phyloP scores from a whole-genome alignment of 2,113 vertebrate species.

The Brienomyrus longianalis region DNA sequence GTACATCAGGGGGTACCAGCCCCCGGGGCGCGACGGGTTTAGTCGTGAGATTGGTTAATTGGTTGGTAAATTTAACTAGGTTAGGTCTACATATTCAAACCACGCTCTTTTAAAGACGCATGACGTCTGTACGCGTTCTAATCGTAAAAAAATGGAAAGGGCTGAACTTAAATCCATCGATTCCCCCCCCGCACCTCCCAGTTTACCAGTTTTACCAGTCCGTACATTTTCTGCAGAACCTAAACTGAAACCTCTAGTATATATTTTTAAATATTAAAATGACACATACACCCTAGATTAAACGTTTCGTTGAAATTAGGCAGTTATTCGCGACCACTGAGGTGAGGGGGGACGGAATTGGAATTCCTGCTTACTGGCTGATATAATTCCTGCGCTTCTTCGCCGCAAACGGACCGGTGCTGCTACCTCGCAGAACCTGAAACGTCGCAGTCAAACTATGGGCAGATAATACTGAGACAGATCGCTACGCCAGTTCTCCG shows the following conservation, averaged over 20 bases:
- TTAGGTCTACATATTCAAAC: not conserved
- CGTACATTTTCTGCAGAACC: not conserved
- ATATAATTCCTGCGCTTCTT: not conserved
- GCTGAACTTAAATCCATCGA: not conserved
- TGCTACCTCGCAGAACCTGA: not conserved
- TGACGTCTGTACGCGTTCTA: not conserved
- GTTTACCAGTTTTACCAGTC: not conserved
- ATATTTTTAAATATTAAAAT: not conserved
- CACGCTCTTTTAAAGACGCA: not conserved
- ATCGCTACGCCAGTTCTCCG: not conserved
- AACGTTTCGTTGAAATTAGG: not conserved
- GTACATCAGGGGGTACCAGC: not conserved
- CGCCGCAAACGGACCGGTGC: not conserved
- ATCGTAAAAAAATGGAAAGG: not conserved
- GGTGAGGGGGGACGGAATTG: not conserved
- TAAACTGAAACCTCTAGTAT: not conserved
- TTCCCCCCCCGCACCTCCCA: not conserved
- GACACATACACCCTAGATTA: not conserved
- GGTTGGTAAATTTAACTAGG: not conserved
- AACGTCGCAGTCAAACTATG: not conserved
- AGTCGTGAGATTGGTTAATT: not conserved
- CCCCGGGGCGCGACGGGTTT: not conserved
- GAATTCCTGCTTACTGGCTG: not conserved
- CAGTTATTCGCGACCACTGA: not conserved
- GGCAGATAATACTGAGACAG: not conserved